Evolutionary conservation across 2,113 vertebrate genomes (phyloP).

Genomic region (Anarrhichthys ocellatus): DNA sequence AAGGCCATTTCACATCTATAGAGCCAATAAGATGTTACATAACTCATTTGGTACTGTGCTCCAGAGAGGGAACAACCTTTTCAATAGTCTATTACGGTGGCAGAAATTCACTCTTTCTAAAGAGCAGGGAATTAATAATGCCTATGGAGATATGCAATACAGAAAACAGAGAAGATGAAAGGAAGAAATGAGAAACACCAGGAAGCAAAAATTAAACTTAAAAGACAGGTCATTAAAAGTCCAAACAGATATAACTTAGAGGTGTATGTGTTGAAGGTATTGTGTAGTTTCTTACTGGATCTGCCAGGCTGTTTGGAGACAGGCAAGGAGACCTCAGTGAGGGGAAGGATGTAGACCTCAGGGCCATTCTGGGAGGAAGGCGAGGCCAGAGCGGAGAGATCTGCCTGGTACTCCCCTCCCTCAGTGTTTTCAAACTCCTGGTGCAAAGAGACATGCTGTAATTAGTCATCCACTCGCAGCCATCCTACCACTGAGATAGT

Average conservation of each 20-base stretch:
- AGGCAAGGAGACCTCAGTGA: constrained; percentile 94
- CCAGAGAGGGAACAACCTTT: constrained; percentile 3
- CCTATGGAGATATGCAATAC: background rate
- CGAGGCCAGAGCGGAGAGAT: constrained; percentile 89
- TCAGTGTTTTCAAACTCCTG: constrained; percentile 97
- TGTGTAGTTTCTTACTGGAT: constrained; percentile 88
- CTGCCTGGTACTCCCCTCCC: constrained; percentile 90
- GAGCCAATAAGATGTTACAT: background rate
- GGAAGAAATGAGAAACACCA: background rate
- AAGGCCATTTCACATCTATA: constrained; percentile 1
- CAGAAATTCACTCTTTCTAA: background rate
- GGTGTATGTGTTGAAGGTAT: background rate
- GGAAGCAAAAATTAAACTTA: background rate
- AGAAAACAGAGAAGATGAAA: background rate
- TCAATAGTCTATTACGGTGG: constrained; percentile 3
- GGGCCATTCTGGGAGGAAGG: constrained; percentile 90
- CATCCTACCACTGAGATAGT: constrained; percentile 34
- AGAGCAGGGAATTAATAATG: constrained; percentile 5
- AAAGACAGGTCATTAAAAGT: background rate
- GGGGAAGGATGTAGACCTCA: constrained; percentile 96
- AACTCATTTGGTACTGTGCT: background rate
- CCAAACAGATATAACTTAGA: background rate
- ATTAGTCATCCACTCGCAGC: constrained; percentile 68
- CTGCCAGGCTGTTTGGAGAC: constrained; percentile 94
- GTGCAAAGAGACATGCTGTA: constrained; percentile 58